These are phyloP conservation scores for Tenebrio molitor DNA, from an alignment of 1,140 invertebrate species.

Conservation along the genomic window DNA sequence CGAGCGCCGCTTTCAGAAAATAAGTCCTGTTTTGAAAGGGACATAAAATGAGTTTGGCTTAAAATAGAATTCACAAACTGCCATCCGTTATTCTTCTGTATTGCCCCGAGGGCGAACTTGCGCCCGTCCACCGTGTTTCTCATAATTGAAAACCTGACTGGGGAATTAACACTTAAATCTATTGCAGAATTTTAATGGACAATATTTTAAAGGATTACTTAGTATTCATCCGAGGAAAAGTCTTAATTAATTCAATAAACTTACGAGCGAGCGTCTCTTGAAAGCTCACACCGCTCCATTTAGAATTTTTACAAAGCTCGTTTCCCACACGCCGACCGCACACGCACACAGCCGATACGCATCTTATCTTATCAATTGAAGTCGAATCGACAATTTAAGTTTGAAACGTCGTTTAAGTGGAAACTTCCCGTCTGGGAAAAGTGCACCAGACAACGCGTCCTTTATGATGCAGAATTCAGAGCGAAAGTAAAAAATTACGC, in stretches of 20 bases:
- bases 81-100: slow-evolving; percentile 47
- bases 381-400: too few relatives aligned
- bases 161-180: slow-evolving; percentile 56
- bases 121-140: slow-evolving; percentile 49
- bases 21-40: slow-evolving; percentile 39
- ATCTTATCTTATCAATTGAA: slow-evolving; percentile 4
- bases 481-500: too few relatives aligned
- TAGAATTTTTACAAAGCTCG: slow-evolving; percentile 12
- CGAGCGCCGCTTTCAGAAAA: slow-evolving; percentile 38
- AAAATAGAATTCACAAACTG: slow-evolving; percentile 44
- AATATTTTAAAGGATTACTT: slow-evolving; percentile 55
- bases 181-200: slow-evolving; percentile 58
- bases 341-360: background rate
- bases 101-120: slow-evolving; percentile 40
- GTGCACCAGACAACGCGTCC: too few relatives aligned
- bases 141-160: slow-evolving; percentile 53
- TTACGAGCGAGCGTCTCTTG: slow-evolving; percentile 38
- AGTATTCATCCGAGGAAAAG: slow-evolving; percentile 51
- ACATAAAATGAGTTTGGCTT: slow-evolving; percentile 39
- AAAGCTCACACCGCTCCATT: slow-evolving; percentile 27
- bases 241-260: slow-evolving; percentile 55
- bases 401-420: too few relatives aligned
- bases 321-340: background rate
- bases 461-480: too few relatives aligned
- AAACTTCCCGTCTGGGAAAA: too few relatives aligned